Base-by-base conservation (phyloP, 2,113 vertebrate species). In the Platichthys stellatus region DNA sequence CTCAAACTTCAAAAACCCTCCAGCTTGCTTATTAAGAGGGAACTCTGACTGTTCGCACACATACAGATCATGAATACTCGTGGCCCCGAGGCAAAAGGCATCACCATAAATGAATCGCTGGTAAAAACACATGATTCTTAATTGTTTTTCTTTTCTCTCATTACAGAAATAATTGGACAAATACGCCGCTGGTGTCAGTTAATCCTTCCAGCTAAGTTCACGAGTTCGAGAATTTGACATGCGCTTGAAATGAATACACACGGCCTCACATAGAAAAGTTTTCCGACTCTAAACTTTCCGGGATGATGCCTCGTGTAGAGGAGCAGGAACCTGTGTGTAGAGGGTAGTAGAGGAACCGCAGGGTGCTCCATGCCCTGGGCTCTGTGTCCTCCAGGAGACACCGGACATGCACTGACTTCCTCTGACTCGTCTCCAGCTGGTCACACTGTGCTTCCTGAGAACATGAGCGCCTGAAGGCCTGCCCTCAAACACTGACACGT, bases 311-410 rank as follows among this genome's bases (percentile, higher is more conserved):
- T 40, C 69, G 64, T 54, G 72, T 23, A 60, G 28, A 62, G 62
- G 49, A 67, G 26, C 63, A 78, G 64, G 65, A 82, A 49, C 21
- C 31, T 20, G 70, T 72, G 66, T 66, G 66, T 72, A 7, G 5
- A 51, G 18, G 2, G 66, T 67, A 14, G 69, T 21, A n/a, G 66
- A 28, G 43, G 58, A 15, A 56, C 26, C 57, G 80, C 76, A 63
- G 65, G 28, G 12, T 21, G 26, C 5, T 23, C 35, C 83, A 56
- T 23, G 80, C 83, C 69, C 69, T 15, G 79, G 85, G 87, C 83
- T 1, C 63, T 58, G 49, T 63, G 68, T 62, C 76, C 60, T 77
- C 78, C 35, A 6, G 35, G 31, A 83, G 49, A 76, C 66, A 65
- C 59, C 49, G 60, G 57, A 75, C 80, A 54, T 21, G 10, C 3